phyloP scores from a whole-genome alignment of 2,888 invertebrate species.

The Himalopsyche japonica region DNA sequence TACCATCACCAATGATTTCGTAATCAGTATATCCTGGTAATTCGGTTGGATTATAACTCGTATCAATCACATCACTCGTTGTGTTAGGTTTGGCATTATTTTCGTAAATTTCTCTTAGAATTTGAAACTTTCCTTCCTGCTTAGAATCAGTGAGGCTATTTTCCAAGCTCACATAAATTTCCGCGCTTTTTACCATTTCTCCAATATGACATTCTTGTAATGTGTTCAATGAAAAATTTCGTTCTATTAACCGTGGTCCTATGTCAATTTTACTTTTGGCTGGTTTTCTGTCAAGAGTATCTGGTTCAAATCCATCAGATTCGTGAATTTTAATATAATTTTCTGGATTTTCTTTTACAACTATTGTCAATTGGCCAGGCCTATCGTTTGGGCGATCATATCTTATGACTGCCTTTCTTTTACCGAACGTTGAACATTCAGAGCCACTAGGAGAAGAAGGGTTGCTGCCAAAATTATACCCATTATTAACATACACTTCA shows the following conservation, averaged over 20 bases:
- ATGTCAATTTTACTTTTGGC: slow-evolving; percentile 55
- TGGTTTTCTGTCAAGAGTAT: slow-evolving; percentile 81
- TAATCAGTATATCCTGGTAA: slow-evolving; percentile 17
- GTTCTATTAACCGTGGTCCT: not conserved
- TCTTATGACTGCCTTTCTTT: slow-evolving; percentile 60
- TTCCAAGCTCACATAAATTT: not conserved
- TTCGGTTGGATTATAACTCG: not conserved
- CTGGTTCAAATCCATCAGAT: slow-evolving; percentile 83
- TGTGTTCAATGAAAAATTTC: not conserved
- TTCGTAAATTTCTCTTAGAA: slow-evolving; percentile 75
- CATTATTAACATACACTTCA: slow-evolving; percentile 79
- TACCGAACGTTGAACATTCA: slow-evolving; percentile 60
- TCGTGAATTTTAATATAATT: slow-evolving; percentile 77
- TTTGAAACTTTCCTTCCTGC: slow-evolving; percentile 43
- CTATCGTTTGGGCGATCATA: slow-evolving; percentile 63
- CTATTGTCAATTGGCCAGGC: slow-evolving; percentile 81
- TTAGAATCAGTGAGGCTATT: slow-evolving; percentile 45
- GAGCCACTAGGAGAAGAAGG: slow-evolving; percentile 64
- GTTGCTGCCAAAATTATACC: slow-evolving; percentile 66
- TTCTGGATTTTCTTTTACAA: slow-evolving; percentile 79
- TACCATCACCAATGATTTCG: slow-evolving; percentile 36
- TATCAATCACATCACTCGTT: not conserved
- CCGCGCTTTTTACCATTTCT: not conserved
- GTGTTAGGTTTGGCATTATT: slow-evolving; percentile 41
- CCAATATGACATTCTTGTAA: not conserved